phyloP scores from a whole-genome alignment of 2,888 invertebrate species.

The Piscicola geometra region DNA sequence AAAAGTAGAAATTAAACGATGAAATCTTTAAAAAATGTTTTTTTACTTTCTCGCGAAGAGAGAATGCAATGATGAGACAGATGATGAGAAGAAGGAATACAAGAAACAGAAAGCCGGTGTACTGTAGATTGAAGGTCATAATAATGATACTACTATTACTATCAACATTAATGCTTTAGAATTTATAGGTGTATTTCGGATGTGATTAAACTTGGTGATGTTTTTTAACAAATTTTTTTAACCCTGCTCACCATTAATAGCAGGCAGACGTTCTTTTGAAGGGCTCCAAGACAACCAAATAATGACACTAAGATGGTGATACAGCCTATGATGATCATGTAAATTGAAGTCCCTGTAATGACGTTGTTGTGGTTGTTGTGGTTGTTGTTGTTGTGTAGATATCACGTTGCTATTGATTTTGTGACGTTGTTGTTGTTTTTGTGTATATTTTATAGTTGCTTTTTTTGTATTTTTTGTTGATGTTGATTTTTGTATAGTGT shows the following conservation, averaged over 20 bases:
- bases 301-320: not conserved
- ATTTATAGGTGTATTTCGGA: not conserved
- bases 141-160: too few species aligned
- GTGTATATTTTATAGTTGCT: not conserved
- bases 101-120: not conserved
- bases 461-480: not conserved
- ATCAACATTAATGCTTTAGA: too few species aligned
- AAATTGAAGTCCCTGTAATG: conserved; percentile 1
- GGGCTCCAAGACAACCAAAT: not conserved
- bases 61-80: conserved; percentile 3
- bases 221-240: not conserved
- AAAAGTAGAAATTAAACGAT: too few species aligned
- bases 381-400: too few species aligned
- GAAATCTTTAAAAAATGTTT: too few species aligned
- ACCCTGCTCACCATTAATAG: not conserved
- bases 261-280: conserved; percentile 8
- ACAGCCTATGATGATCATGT: not conserved
- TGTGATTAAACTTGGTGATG: not conserved
- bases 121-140: too few species aligned
- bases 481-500: not conserved
- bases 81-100: not conserved
- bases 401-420: not conserved
- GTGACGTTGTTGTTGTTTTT: too few species aligned
- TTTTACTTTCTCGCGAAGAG: not conserved
- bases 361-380: too few species aligned